Percentiles rank a stretch among this genome's conserved stretches.
These are phyloP conservation scores for Mesocentrotus franciscanus DNA, from an alignment of 53 echinoderm and acorn worm genomes.

Conservation along the genomic window DNA sequence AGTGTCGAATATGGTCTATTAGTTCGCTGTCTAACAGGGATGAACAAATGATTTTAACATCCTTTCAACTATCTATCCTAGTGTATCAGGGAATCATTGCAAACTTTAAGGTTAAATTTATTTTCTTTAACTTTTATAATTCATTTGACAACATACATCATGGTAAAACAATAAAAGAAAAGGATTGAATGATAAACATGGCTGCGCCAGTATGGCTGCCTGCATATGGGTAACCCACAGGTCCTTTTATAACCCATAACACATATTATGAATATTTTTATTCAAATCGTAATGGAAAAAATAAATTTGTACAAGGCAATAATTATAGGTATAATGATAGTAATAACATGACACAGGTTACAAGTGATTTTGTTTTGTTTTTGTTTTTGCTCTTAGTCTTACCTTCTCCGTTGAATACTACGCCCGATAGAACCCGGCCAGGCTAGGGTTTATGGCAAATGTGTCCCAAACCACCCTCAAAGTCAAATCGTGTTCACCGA, in stretches of 20 bases:
- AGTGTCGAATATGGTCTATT: neutral
- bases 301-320: too few relatives aligned
- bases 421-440: too few relatives aligned
- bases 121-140: neutral
- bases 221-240: too few relatives aligned
- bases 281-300: too few relatives aligned
- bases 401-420: neutral
- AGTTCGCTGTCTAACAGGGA: neutral
- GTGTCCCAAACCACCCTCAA: neutral
- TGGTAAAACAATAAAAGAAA: too few relatives aligned
- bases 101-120: neutral
- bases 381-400: neutral
- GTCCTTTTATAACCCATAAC: too few relatives aligned
- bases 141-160: too few relatives aligned
- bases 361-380: neutral
- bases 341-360: neutral
- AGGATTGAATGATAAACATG: too few relatives aligned
- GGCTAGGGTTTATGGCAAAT: neutral
- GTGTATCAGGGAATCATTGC: neutral
- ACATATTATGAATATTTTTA: too few relatives aligned
- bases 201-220: too few relatives aligned
- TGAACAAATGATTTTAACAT: conserved; percentile 2
- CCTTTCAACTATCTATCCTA: neutral
- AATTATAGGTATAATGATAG: neutral
- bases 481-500: neutral